These are phyloP conservation scores for Eristalinus sepulchralis DNA, from an alignment of 2,888 invertebrate genomes.

Conservation along the genomic window DNA sequence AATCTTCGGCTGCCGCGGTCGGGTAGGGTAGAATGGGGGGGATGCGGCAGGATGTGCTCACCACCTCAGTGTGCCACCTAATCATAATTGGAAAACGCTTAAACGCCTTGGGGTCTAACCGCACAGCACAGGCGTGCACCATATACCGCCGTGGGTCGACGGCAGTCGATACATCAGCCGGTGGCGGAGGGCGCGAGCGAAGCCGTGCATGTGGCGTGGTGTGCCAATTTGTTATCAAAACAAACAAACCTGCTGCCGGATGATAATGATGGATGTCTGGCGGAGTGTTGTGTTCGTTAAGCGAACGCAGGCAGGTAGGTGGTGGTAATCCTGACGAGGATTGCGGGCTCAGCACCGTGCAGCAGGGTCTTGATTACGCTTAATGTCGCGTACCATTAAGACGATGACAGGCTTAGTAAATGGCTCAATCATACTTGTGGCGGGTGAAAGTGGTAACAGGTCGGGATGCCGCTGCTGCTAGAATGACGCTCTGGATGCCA, in stretches of 20 bases:
- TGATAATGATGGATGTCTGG: constrained; percentile 66
- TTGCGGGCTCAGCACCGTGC: constrained; percentile 54
- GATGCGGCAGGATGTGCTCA: not conserved
- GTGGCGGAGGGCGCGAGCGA: not conserved
- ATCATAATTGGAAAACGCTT: constrained; percentile 69
- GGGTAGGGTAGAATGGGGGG: not conserved
- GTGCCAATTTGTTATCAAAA: constrained; percentile 65
- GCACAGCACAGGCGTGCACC: constrained; percentile 33
- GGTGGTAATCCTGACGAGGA: constrained; percentile 40
- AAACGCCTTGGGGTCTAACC: constrained; percentile 63
- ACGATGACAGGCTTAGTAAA: constrained; percentile 65
- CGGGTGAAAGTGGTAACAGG: constrained; percentile 40
- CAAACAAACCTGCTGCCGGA: constrained; percentile 66
- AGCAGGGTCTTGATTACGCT: constrained; percentile 63
- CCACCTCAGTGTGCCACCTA: constrained; percentile 57
- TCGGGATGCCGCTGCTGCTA: not conserved
- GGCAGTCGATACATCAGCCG: constrained; percentile 62
- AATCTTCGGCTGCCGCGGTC: constrained; percentile 25
- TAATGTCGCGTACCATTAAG: constrained; percentile 67
- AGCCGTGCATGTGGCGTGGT: constrained; percentile 11
- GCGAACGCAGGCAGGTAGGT: not conserved
- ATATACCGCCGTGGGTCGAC: constrained; percentile 32
- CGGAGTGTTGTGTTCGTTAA: constrained; percentile 41
- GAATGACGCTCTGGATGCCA: not conserved
- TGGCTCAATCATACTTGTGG: constrained; percentile 67